Conservation (phyloP, 2,888 invertebrate genomes). For the Lamellibrachia satsuma region DNA sequence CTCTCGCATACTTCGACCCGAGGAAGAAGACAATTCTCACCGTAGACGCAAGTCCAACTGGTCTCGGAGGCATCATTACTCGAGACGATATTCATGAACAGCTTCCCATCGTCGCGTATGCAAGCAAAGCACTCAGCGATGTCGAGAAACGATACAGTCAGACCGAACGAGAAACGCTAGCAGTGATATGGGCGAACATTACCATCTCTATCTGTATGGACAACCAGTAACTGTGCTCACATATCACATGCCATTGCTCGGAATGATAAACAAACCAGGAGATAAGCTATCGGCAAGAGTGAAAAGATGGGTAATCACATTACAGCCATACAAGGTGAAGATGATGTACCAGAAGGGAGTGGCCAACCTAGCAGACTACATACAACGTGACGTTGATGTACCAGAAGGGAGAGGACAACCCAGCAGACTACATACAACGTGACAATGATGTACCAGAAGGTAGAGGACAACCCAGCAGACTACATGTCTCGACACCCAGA, state of each 20-base stretch:
- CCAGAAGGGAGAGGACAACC: no score
- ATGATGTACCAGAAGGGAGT: no score
- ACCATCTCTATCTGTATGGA: constrained; percentile 44
- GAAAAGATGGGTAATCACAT: not conserved
- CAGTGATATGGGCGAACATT: constrained; percentile 39
- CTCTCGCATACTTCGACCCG: constrained; percentile 39
- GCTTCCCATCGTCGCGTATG: constrained; percentile 36
- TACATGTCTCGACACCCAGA: no score
- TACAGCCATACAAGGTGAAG: no score
- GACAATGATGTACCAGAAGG: no score
- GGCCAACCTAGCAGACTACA: no score
- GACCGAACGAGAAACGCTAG: constrained; percentile 43
- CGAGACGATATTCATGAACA: constrained; percentile 33
- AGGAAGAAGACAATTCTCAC: constrained; percentile 33
- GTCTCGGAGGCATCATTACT: constrained; percentile 41
- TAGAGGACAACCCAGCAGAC: no score
- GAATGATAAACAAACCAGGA: constrained; percentile 19
- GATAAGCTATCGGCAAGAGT: not conserved
- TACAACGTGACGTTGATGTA: no score
- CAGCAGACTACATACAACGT: no score
- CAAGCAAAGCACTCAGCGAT: constrained; percentile 38
- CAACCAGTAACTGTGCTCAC: constrained; percentile 42
- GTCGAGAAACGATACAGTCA: constrained; percentile 43
- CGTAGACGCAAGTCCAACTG: constrained; percentile 43
- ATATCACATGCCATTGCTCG: constrained; percentile 44